Conservation (phyloP, 1,140 invertebrate species). For the Harpegnathos saltator region DNA sequence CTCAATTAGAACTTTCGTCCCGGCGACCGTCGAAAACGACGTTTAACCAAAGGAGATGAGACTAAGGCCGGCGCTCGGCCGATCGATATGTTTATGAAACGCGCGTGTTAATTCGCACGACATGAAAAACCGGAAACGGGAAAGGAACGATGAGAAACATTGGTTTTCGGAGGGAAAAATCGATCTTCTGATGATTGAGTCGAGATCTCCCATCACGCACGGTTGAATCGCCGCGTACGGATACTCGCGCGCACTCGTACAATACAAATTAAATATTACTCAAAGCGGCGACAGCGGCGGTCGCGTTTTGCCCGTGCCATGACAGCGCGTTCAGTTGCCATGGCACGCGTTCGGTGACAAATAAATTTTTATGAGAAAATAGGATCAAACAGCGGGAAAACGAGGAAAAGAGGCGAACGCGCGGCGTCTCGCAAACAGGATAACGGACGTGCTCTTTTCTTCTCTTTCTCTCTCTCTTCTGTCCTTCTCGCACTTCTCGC, state of each 20-base stretch:
- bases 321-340: not conserved
- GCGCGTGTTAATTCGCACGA: too few relatives aligned
- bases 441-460: not conserved
- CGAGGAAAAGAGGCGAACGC: not conserved
- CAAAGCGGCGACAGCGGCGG: not conserved
- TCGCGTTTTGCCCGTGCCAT: not conserved
- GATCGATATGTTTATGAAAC: conserved; percentile 34
- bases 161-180: too few relatives aligned
- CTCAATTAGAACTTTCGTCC: conserved; percentile 69
- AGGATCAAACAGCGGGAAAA: conserved; percentile 13
- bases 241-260: not conserved
- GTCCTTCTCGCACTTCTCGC: not conserved
- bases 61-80: not conserved
- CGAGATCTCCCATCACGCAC: too few relatives aligned
- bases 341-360: not conserved
- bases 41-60: conserved; percentile 65
- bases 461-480: too few relatives aligned
- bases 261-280: conserved; percentile 23
- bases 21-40: conserved; percentile 56
- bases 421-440: conserved; percentile 23
- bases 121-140: too few relatives aligned
- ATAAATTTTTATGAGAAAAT: conserved; percentile 19
- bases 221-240: not conserved
- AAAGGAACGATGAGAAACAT: too few relatives aligned
- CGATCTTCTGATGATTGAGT: too few relatives aligned